Conservation (phyloP, 2,888 invertebrate genomes). For the Rutpela maculata region DNA sequence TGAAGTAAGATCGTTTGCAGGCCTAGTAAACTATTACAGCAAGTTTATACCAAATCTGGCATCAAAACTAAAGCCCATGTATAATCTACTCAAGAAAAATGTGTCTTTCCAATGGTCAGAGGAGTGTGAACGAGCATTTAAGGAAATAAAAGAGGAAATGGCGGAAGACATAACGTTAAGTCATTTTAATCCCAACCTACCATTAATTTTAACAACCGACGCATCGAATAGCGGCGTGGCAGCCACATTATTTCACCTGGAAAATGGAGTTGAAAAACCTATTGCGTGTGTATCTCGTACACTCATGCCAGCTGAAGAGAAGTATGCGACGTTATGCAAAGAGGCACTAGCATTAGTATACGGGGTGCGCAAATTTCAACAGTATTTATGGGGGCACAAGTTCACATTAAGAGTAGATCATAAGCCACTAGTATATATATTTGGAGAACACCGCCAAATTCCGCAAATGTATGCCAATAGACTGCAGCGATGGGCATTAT, state of each 20-base stretch:
- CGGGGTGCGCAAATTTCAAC: background rate
- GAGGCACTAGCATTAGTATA: background rate
- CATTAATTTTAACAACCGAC: background rate
- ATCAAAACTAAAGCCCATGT: background rate
- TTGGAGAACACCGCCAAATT: background rate
- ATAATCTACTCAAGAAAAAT: background rate
- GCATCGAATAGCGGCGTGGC: background rate
- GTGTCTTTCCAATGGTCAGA: background rate
- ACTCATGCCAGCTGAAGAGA: background rate
- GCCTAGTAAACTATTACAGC: background rate
- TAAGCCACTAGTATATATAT: background rate
- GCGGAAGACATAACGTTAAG: background rate
- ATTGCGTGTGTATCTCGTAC: background rate
- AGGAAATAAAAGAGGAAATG: background rate
- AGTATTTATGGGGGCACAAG: background rate
- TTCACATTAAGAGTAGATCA: background rate
- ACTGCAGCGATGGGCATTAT: background rate
- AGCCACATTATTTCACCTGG: background rate
- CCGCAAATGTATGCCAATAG: background rate
- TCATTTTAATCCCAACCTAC: background rate
- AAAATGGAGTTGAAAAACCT: background rate
- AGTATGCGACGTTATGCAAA: background rate
- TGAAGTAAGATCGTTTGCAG: background rate
- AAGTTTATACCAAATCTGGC: background rate
- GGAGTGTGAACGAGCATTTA: no score